Base-by-base conservation (phyloP, 2,888 invertebrate species). In the Clanis bilineata region DNA sequence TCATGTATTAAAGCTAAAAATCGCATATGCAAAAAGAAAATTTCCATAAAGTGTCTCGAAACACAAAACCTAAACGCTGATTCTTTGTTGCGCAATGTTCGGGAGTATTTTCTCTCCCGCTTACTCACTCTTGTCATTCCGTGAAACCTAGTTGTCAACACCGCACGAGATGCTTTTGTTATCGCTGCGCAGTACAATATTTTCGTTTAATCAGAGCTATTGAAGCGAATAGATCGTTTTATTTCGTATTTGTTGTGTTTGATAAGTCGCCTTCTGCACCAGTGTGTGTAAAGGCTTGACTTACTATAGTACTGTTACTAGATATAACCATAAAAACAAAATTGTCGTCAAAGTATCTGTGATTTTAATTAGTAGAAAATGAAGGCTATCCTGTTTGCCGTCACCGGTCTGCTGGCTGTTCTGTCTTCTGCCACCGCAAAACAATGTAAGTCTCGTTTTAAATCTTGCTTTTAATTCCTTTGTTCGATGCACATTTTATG, bases 261-360 rank as follows among this genome's bases (percentile, higher is more conserved):
- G 80, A 81, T 82, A 84, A 87, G 93, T 94, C 93, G 95, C 96
- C 96, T 97, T 97, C 96, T 97, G 93, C 95, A 93, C 96, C 96
- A 97, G 96, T 96, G 96, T 92, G 96, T 96, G 96, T 96, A 97
- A 97, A 96, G 96, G 96, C 94, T 84, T 90, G 92, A 84, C 86
- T 86, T 81, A 72, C 72, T 77, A 72, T 76, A 80, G 81, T 76
- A 79, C 78, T 80, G 76, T 69, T 73, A 28, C 12, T 70, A 61
- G 70, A 65, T 68, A 62, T 68, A 65, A 68, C 66, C 67, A 64
- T 68, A 67, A 62, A 65, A 62, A 68, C n/a, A n/a, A n/a, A n/a
- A n/a, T n/a, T n/a, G 63, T 88, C 85, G 85, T 90, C 88, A 90
- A 90, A 89, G 80, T 86, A 88, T 85, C 88, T 90, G 90, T 90